Base-by-base conservation (phyloP, 2,797 vertebrate genomes). In the Denticeps clupeoides region DNA sequence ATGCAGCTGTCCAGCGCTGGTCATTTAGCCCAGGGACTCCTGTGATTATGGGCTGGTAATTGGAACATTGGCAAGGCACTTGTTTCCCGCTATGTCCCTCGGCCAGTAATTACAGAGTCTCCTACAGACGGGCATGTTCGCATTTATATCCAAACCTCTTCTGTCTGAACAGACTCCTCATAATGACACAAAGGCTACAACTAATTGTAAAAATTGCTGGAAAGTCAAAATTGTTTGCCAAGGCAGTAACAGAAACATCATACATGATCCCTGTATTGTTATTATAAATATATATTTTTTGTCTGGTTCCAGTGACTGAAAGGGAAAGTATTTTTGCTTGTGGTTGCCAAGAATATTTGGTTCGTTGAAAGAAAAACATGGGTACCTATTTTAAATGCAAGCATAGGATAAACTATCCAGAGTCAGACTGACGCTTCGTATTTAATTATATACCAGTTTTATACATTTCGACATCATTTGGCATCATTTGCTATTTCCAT, bases 61-160 rank as follows among this genome's bases (percentile, higher is more conserved):
- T 64, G 62, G n/a, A 71, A 63, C 47, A 32, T 49, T 69, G 73
- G 62, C 67, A 40, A 23, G 43, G 16, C 35, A 49, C 37, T 51
- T 46, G 33, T 19, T 37, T 12, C 28, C 45, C 54, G 58, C 58
- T 53, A 49, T 53, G 59, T 31, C 65, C 62, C 65, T 59, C 64
- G 42, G 49, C 21, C 22, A 38, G 25, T 41, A 47, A 46, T 61
- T 61, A 52, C 45, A 35, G 24, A 29, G 24, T 44, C 64, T 63
- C 38, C 41, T 43, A 48, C 45, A 61, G 42, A 15, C 26, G 29
- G 52, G 69, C 68, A 59, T 54, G 57, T 53, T 56, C 61, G 60
- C 69, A 75, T 77, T 78, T 57, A 62, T 70, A 64, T 62, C 49
- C 70, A 75, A 73, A 70, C 70, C 55, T 61, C 62, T 63, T 56